Conservation (phyloP, 2,113 vertebrate genomes). For the Agapornis roseicollis region DNA sequence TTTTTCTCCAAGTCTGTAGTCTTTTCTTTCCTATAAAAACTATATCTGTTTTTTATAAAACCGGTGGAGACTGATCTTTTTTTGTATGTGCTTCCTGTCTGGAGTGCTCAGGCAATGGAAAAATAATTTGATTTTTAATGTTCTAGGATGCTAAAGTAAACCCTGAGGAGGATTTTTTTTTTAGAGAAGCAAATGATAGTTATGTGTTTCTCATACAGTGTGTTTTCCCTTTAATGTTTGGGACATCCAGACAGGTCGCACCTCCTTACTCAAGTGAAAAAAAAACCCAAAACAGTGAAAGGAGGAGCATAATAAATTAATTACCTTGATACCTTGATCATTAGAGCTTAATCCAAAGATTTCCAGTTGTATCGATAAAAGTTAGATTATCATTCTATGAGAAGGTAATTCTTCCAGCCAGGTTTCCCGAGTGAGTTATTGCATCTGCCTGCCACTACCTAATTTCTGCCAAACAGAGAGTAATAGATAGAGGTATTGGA, state of each 20-base stretch:
- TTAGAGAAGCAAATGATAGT: not conserved
- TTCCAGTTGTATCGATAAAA: not conserved
- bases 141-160: not conserved
- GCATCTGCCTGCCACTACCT: not conserved
- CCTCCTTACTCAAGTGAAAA: not conserved
- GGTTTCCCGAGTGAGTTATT: not conserved
- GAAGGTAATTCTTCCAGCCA: not conserved
- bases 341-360: not conserved
- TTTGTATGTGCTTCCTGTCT: constrained; percentile 3
- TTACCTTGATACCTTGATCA: not conserved
- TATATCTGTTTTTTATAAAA: not conserved
- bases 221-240: not conserved
- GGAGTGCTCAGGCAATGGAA: not conserved
- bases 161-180: not conserved
- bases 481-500: not conserved
- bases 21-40: not conserved
- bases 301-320: not conserved
- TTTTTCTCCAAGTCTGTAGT: not conserved
- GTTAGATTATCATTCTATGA: not conserved
- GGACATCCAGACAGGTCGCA: not conserved
- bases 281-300: not conserved
- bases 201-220: not conserved
- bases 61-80: not conserved
- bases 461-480: not conserved
- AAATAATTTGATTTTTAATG: not conserved